Base-by-base conservation (phyloP, 92 coral and sea anemone species). In the Parazoanthus swiftii region DNA sequence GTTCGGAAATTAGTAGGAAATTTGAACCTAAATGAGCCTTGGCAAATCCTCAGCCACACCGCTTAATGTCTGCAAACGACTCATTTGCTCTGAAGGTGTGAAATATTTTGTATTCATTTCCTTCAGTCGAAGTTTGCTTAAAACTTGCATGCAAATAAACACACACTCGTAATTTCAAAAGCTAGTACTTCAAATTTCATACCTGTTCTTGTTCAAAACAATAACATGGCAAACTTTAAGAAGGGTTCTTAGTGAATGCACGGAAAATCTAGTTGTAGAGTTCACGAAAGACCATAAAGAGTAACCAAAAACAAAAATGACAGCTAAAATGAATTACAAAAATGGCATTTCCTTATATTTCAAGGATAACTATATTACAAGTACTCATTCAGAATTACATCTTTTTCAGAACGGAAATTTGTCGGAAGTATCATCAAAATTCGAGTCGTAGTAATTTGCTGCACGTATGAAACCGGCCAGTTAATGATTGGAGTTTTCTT, bases 1-100 rank as follows among this genome's bases (percentile, higher is more conserved):
- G 87, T 44, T 84, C 58, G 79, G 66, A 71, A 84, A 84, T 84
- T 84, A 84, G 77, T 59, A 72, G 77, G 72, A 84, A 84, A 84
- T 84, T 84, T 71, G 44, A 84, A 51, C 46, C 87, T 68, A 84
- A 84, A 84, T 71, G 87, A 84, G 79, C 39, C 43, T 18, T 43
- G 7, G 77, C 21, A 70, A 84, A 71, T 71, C 79, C 79, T 38
- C 74, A 6, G 4, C 42, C 42, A 25, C 73, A 8, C 36, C 87
- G 20, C 66, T 29, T 16, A 4, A 6, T 16, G 66, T 79, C 82
- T 79, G 10, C 63, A 72, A 33, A 13, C 44, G 67, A 70, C 50
- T 71, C 87, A 68, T 44, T 72, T 36, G 43, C 66, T 44, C 50
- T 20, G 7, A 44, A 84, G 46, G 87, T 84, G 87, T 72, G 79